Evolutionary conservation across 1,140 invertebrate genomes (phyloP).

Genomic region (Hylaeus anthracinus): DNA sequence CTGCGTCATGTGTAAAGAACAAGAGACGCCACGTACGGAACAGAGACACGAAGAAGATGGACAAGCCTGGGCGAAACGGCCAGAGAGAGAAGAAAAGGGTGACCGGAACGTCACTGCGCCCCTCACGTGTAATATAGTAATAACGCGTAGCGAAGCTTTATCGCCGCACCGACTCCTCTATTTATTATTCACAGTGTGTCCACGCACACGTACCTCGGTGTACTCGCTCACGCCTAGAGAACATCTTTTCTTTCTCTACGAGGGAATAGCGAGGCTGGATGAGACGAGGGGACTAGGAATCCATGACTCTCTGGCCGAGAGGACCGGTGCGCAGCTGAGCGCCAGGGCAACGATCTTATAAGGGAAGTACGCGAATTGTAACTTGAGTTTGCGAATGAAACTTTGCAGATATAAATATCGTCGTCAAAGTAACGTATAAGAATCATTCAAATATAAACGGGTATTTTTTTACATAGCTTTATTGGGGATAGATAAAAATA

Average conservation of each 20-base stretch:
- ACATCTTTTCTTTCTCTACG: slow-evolving; percentile 6
- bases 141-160: slow-evolving; percentile 70
- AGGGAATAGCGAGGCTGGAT: neutral
- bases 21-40: neutral
- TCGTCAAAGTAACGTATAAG: no score
- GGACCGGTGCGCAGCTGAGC: no score
- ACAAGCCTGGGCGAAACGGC: neutral
- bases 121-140: slow-evolving; percentile 71
- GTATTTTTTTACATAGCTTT: no score
- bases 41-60: slow-evolving; percentile 4
- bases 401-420: no score
- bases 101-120: slow-evolving; percentile 18
- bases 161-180: slow-evolving; percentile 57
- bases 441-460: no score
- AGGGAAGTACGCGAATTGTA: no score
- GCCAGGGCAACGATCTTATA: no score
- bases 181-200: slow-evolving; percentile 70
- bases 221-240: neutral
- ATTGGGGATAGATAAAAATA: no score
- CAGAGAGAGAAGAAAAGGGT: neutral
- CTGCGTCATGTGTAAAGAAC: neutral
- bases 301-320: no score
- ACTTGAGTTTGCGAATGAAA: no score
- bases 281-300: neutral
- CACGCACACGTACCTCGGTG: slow-evolving; percentile 42